Conservation (phyloP, 2,888 invertebrate genomes). For the Amorpha juglandis region DNA sequence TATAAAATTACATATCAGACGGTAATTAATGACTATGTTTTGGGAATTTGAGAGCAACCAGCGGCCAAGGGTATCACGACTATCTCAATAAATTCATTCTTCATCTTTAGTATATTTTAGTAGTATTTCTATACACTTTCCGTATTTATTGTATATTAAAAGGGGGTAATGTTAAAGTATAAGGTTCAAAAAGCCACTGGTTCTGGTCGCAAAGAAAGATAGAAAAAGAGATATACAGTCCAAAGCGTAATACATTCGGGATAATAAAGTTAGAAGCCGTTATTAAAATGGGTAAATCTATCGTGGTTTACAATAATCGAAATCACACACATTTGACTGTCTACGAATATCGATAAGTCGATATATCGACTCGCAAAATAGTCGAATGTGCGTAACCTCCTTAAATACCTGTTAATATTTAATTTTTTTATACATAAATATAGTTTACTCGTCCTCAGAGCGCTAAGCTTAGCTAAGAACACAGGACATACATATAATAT, state of each 20-base stretch:
- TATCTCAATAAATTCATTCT: not conserved
- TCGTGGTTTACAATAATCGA: conserved; percentile 22
- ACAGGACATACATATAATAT: conserved; percentile 70
- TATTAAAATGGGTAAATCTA: conserved; percentile 27
- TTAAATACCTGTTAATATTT: conserved; percentile 44
- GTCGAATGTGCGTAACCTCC: not conserved
- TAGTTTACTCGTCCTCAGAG: conserved; percentile 74
- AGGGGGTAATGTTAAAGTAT: not conserved
- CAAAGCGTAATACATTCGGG: conserved; percentile 23
- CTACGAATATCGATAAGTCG: conserved; percentile 9
- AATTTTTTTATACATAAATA: conserved; percentile 56
- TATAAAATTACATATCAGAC: conserved; percentile 80
- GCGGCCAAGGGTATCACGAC: conserved; percentile 38
- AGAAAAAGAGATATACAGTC: conserved; percentile 21
- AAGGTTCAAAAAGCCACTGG: conserved; percentile 18
- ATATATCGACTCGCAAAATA: conserved; percentile 1
- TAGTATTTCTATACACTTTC: conserved; percentile 10
- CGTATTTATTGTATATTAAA: conserved; percentile 5
- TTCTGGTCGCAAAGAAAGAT: not conserved
- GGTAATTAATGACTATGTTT: conserved; percentile 44
- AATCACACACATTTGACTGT: conserved; percentile 1
- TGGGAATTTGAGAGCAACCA: conserved; percentile 45
- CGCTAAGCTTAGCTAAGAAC: conserved; percentile 81
- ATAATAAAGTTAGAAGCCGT: conserved; percentile 26
- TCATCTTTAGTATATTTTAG: too few species aligned